Conservation (phyloP, 2,113 vertebrate species). For the Taxidea taxus region DNA sequence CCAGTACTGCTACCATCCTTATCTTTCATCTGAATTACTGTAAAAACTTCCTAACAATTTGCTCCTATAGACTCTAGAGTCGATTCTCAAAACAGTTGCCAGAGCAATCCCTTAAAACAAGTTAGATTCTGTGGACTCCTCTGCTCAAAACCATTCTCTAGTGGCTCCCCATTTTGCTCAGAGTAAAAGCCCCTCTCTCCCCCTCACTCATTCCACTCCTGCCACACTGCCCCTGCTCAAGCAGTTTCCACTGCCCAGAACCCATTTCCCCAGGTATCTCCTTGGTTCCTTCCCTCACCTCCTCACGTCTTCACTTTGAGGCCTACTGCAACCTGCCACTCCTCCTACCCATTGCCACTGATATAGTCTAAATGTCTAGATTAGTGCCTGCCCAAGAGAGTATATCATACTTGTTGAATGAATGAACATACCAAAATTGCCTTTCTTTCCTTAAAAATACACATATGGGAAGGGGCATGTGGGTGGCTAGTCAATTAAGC, state of each 20-base stretch:
- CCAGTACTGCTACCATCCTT: background rate
- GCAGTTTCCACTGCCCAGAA: background rate
- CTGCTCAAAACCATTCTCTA: conserved; percentile 1
- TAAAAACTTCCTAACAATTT: background rate
- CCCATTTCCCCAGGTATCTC: background rate
- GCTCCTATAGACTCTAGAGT: background rate
- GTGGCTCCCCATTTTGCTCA: background rate
- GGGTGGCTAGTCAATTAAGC: background rate
- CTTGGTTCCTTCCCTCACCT: background rate
- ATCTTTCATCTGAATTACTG: background rate
- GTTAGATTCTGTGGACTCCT: background rate
- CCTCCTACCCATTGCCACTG: background rate
- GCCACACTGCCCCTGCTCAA: background rate
- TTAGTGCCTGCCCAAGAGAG: background rate
- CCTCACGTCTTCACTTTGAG: background rate
- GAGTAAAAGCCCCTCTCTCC: background rate
- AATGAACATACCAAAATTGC: conserved; percentile 17
- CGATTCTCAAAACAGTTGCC: background rate
- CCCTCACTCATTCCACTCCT: background rate
- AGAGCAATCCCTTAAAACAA: conserved; percentile 22
- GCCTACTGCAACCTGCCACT: background rate
- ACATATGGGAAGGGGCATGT: background rate
- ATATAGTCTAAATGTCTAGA: background rate
- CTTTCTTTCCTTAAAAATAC: conserved; percentile 20
- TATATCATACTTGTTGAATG: background rate